Conservation (phyloP, 2,888 invertebrate species). For the Seira sanloemensis region DNA sequence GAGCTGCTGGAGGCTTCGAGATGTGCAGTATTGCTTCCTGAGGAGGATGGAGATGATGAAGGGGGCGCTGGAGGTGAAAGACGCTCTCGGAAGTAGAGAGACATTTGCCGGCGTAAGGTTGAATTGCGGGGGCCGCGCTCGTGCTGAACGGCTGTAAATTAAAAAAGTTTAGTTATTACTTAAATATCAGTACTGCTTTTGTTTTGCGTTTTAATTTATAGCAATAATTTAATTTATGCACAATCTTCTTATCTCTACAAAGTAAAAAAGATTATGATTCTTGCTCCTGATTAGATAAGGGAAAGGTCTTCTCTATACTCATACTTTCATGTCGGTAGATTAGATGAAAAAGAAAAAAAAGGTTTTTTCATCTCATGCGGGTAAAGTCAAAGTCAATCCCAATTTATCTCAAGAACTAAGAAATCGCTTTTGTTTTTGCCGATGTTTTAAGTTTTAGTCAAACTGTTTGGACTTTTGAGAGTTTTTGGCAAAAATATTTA, state of each 20-base stretch:
- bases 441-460: too few species aligned
- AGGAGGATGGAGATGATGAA: constrained; percentile 69
- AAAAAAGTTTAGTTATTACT: too few species aligned
- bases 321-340: too few species aligned
- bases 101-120: constrained; percentile 94
- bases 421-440: constrained; percentile 53
- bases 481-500: too few species aligned
- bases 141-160: constrained; percentile 93
- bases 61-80: constrained; percentile 74
- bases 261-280: constrained; percentile 74
- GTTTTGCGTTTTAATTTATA: too few species aligned
- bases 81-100: constrained; percentile 82
- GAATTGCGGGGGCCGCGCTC: constrained; percentile 98
- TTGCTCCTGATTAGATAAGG: constrained; percentile 6
- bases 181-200: too few species aligned
- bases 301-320: too few species aligned
- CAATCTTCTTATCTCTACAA: too few species aligned
- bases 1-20: constrained; percentile 56
- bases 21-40: constrained; percentile 64
- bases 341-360: not conserved
- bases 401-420: constrained; percentile 47
- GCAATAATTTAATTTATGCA: too few species aligned
- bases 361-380: constrained; percentile 19
- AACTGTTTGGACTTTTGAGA: too few species aligned
- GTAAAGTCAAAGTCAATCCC: constrained; percentile 44